A percentile compares a stretch with the other conserved stretches of the same genome.
Evolutionary conservation across 1,140 invertebrate genomes (phyloP).

Genomic region (Pogonognathellus flavescens): DNA sequence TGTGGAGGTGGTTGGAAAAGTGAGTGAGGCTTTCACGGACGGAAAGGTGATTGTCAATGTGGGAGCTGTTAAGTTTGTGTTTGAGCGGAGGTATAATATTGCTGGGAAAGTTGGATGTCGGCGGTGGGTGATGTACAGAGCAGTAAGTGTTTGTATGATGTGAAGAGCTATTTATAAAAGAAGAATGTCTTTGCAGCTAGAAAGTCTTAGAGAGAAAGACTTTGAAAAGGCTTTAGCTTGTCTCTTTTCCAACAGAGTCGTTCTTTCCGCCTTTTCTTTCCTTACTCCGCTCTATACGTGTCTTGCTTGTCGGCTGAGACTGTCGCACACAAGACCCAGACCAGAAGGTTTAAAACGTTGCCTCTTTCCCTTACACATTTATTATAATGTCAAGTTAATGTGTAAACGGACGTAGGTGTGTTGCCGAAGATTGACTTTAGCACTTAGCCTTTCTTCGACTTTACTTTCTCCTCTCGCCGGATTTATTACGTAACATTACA

Average conservation of each 20-base stretch:
- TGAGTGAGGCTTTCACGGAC: too few species aligned
- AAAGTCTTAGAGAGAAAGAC: conserved; percentile 40
- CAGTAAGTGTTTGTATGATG: conserved; percentile 26
- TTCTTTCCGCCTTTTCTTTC: background rate
- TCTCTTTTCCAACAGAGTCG: conserved; percentile 16
- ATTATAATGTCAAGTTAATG: conserved; percentile 49
- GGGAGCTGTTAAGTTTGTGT: conserved; percentile 30
- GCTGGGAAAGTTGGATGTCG: background rate
- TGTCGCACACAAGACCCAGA: background rate
- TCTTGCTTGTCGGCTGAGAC: too few species aligned
- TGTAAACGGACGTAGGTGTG: conserved; percentile 47
- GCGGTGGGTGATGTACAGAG: background rate
- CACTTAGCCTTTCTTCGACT: conserved; percentile 49
- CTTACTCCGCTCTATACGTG: background rate
- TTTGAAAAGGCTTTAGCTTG: conserved; percentile 41
- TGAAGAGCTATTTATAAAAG: conserved; percentile 50
- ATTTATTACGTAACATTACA: conserved; percentile 37
- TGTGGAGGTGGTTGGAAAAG: too few species aligned
- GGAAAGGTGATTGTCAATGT: conserved; percentile 27
- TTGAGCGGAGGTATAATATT: conserved; percentile 25
- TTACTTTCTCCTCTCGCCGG: conserved; percentile 37
- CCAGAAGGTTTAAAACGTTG: conserved; percentile 42
- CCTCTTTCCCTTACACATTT: conserved; percentile 35
- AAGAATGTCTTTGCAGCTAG: conserved; percentile 37
- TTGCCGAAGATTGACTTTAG: conserved; percentile 49